Evolutionary conservation across 1,140 invertebrate genomes (phyloP), one percentile per base, ranked within the genome.

Genomic region (Drosophila asahinai): DNA sequence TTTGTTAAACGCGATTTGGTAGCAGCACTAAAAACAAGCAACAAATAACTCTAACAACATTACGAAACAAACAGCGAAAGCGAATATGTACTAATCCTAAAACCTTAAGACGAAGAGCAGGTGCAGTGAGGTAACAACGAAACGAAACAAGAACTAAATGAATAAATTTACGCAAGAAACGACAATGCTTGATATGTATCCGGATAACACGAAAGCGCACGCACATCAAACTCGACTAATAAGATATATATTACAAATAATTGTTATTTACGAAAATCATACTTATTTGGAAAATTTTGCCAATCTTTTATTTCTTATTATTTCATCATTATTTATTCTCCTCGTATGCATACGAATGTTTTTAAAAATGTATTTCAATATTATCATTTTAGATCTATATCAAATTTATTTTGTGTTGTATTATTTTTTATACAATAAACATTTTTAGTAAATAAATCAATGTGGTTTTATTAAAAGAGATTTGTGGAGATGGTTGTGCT

Each of bases 171-270:
- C 48, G 30, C 27, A 43, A 67, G 63, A 78, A 80, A 80, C 86
- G 86, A 89, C 74, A 64, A 81, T 67, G 68, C 58, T 70, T 64
- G 61, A 65, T 67, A 81, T 89, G 61, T 86, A 89, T 89, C 86
- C 86, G 84, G 86, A 90, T 89, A 90, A 81, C 77, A 84, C 86
- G 84, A 87, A 89, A 81, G 83, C 80, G 83, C 83, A 80, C 77
- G 68, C 83, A 83, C 61, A 82, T 80, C 77, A 76, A 79, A 83
- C 66, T 81, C 86, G 86, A 90, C 86, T 90, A 76, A 90, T 79
- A 68, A 77, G 33, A 51, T 57, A 51, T 55, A 51, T 66, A 60
- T 65, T 66, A 43, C 55, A 67, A 58, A 77, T 65, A 58, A 83
- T 80, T 84, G 63, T 83, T 80, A 68, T 71, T 83, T 61, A 47